phyloP scores from a whole-genome alignment of 2,888 invertebrate genomes.

The Agrypnus murinus region DNA sequence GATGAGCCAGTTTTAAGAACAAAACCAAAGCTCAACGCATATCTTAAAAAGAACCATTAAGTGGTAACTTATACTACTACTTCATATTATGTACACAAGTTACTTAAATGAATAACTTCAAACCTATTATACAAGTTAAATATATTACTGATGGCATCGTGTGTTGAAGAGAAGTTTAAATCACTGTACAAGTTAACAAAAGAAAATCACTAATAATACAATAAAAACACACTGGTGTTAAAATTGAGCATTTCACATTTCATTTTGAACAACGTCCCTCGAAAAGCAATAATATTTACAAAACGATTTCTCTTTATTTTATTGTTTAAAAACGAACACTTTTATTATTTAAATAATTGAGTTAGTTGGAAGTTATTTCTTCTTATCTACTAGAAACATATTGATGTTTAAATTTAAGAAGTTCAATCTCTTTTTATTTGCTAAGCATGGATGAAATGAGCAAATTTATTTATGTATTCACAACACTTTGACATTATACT shows the following conservation, averaged over 20 bases:
- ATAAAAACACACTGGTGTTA: conserved; percentile 48
- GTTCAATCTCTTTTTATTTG: background rate
- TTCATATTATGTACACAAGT: conserved; percentile 45
- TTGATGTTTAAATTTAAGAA: conserved; percentile 10
- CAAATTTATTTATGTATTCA: conserved; percentile 5
- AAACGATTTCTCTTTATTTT: conserved; percentile 39
- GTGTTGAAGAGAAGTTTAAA: conserved; percentile 38
- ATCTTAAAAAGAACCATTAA: conserved; percentile 31
- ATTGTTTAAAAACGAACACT: conserved; percentile 31
- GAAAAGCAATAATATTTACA: conserved; percentile 40
- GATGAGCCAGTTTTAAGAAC: conserved; percentile 9
- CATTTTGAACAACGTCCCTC: conserved; percentile 42
- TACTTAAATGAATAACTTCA: conserved; percentile 38
- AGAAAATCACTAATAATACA: conserved; percentile 37
- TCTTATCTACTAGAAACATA: conserved; percentile 6
- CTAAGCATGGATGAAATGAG: background rate
- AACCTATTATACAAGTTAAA: conserved; percentile 42
- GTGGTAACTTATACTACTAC: conserved; percentile 37
- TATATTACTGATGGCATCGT: conserved; percentile 48
- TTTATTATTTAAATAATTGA: conserved; percentile 26
- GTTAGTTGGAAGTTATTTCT: conserved; percentile 41
- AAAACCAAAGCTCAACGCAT: background rate
- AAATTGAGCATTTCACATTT: conserved; percentile 50
- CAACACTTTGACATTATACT: background rate
- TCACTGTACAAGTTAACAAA: conserved; percentile 43